Conservation (phyloP, 35 echinoderm and acorn worm species). For the Heliocidaris erythrogramma region DNA sequence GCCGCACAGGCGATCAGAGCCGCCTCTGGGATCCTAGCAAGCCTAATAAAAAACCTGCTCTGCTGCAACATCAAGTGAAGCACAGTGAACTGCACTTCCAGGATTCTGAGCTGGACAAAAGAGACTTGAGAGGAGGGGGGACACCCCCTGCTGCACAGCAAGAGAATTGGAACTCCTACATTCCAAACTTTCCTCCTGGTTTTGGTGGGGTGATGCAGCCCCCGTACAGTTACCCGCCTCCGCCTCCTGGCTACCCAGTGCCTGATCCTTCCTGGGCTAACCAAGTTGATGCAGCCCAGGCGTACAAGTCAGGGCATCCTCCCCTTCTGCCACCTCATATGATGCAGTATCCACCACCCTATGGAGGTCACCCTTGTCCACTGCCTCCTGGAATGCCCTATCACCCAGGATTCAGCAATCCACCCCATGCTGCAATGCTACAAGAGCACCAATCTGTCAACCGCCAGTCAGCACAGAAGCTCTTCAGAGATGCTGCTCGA, state of each 20-base stretch:
- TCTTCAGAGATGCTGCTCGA: slow-evolving; percentile 7
- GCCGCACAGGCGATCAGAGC: slow-evolving; percentile 35
- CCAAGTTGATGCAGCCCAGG: slow-evolving; percentile 40
- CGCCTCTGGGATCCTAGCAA: slow-evolving; percentile 60
- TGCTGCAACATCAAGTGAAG: slow-evolving; percentile 28
- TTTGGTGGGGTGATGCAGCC: slow-evolving; percentile 31
- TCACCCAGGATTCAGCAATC: slow-evolving; percentile 14
- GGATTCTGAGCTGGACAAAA: slow-evolving; percentile 33
- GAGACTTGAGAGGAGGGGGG: background rate
- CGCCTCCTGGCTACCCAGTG: slow-evolving; percentile 17
- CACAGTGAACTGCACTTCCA: slow-evolving; percentile 44
- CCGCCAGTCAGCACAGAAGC: slow-evolving; percentile 17
- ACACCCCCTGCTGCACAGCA: background rate
- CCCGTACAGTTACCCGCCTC: background rate
- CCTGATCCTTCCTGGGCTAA: slow-evolving; percentile 42
- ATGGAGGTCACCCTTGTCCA: background rate
- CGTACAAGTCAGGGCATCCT: background rate
- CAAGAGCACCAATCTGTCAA: slow-evolving; percentile 29
- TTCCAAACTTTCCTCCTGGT: slow-evolving; percentile 33
- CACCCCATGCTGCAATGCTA: background rate
- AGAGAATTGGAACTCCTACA: slow-evolving; percentile 24
- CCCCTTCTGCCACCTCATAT: background rate
- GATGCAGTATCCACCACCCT: slow-evolving; percentile 47
- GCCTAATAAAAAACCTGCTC: slow-evolving; percentile 49
- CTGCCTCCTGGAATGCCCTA: background rate